Percentiles rank a stretch among this genome's conserved stretches.
Evolutionary conservation across 1,140 invertebrate genomes (phyloP).

Genomic region (Cepaea nemoralis): DNA sequence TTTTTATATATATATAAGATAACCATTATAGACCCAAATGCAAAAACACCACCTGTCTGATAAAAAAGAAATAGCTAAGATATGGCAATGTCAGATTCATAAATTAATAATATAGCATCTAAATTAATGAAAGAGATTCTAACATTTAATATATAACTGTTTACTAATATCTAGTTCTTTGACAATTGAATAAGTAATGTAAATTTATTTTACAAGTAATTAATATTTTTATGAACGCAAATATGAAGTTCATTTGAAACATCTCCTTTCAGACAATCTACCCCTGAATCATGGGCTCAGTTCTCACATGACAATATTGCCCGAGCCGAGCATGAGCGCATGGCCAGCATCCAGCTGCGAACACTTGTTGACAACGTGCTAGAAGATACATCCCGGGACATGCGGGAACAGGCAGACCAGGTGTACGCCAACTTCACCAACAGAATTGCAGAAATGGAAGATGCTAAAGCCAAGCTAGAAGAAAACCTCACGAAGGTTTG

Average conservation of each 20-base stretch:
- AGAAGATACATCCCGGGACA: slow-evolving; percentile 71
- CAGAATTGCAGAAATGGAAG: slow-evolving; percentile 70
- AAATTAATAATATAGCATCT: too few relatives aligned
- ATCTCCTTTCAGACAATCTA: slow-evolving; percentile 67
- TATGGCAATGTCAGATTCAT: too few relatives aligned
- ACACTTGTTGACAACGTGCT: slow-evolving; percentile 71
- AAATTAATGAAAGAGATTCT: too few relatives aligned
- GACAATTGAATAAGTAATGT: too few relatives aligned
- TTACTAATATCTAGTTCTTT: too few relatives aligned
- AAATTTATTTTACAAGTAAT: too few relatives aligned
- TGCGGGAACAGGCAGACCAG: slow-evolving; percentile 71
- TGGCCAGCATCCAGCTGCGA: slow-evolving; percentile 72
- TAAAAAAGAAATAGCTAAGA: too few relatives aligned
- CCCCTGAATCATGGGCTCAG: slow-evolving; percentile 73
- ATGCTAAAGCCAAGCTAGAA: slow-evolving; percentile 71
- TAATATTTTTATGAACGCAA: background rate
- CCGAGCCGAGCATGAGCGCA: slow-evolving; percentile 70
- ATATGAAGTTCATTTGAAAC: too few relatives aligned
- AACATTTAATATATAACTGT: too few relatives aligned
- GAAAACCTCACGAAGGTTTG: slow-evolving; percentile 71
- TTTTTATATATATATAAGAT: too few relatives aligned
- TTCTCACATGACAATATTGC: slow-evolving; percentile 73
- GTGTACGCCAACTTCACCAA: slow-evolving; percentile 70
- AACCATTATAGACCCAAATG: too few relatives aligned
- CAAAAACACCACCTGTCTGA: too few relatives aligned